Conservation (phyloP, 2,888 invertebrate species). For the Aphrophora alni region DNA sequence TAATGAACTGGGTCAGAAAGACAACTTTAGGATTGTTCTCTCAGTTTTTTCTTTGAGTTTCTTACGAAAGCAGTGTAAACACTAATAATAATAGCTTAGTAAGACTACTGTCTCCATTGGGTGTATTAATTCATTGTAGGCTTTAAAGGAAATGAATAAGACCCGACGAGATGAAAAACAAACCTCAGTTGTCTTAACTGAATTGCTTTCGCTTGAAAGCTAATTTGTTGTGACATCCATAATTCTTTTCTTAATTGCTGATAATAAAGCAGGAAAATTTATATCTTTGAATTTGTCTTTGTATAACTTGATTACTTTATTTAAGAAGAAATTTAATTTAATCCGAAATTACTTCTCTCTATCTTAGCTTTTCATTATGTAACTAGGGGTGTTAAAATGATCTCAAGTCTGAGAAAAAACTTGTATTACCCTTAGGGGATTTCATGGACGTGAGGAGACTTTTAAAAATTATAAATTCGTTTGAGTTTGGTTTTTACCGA, state of each 20-base stretch:
- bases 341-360: background rate
- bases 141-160: background rate
- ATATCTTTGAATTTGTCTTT: background rate
- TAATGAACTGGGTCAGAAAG: too few relatives aligned
- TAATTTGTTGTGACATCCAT: constrained; percentile 1
- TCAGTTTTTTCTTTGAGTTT: too few relatives aligned
- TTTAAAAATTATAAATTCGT: too few relatives aligned
- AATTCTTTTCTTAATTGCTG: background rate
- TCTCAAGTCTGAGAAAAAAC: too few relatives aligned
- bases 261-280: background rate
- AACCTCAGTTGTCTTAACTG: background rate
- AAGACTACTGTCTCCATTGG: background rate
- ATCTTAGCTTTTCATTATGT: too few relatives aligned
- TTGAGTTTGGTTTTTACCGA: too few relatives aligned
- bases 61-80: background rate
- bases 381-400: too few relatives aligned
- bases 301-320: background rate
- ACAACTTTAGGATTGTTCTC: too few relatives aligned
- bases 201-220: background rate
- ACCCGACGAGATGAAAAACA: background rate
- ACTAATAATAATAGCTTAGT: background rate
- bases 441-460: too few relatives aligned
- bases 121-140: background rate
- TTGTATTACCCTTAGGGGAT: too few relatives aligned
- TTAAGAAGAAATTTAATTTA: background rate